These are phyloP conservation scores for Lasioglossum morio DNA, from an alignment of 2,888 invertebrate species.

Conservation along the genomic window DNA sequence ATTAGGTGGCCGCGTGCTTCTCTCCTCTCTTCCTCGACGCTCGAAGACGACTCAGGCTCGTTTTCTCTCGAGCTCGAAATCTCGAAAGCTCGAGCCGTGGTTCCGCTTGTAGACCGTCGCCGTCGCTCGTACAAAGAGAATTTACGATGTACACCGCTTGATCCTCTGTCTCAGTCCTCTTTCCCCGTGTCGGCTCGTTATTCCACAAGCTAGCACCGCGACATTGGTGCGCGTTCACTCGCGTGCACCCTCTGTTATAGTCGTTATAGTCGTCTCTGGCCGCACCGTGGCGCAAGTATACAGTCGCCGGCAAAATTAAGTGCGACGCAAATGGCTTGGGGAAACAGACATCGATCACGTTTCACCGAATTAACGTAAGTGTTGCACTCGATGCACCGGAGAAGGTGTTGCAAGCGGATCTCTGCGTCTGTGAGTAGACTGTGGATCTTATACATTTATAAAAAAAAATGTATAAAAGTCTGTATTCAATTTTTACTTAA, in stretches of 20 bases:
- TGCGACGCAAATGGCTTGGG: not conserved
- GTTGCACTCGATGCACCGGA: not conserved
- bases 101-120: slow-evolving; percentile 28
- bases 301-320: not conserved
- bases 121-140: slow-evolving; percentile 68
- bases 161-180: slow-evolving; percentile 32
- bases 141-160: slow-evolving; percentile 64
- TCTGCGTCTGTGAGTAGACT: not conserved
- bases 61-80: not conserved
- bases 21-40: slow-evolving; percentile 1
- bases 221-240: not conserved
- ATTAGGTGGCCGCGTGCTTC: slow-evolving; percentile 16
- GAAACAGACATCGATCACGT: not conserved
- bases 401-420: not conserved
- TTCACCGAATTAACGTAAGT: not conserved
- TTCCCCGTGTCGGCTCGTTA: slow-evolving; percentile 22
- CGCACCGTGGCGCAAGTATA: not conserved
- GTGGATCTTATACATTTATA: not conserved
- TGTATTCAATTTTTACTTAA: no score
- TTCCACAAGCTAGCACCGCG: not conserved
- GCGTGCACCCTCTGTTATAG: slow-evolving; percentile 10
- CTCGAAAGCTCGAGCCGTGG: slow-evolving; percentile 7
- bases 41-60: not conserved
- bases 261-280: slow-evolving; percentile 7
- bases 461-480: no score